These are phyloP conservation scores for Tragelaphus oryx DNA, from an alignment of 2,797 vertebrate genomes.

Conservation along the genomic window DNA sequence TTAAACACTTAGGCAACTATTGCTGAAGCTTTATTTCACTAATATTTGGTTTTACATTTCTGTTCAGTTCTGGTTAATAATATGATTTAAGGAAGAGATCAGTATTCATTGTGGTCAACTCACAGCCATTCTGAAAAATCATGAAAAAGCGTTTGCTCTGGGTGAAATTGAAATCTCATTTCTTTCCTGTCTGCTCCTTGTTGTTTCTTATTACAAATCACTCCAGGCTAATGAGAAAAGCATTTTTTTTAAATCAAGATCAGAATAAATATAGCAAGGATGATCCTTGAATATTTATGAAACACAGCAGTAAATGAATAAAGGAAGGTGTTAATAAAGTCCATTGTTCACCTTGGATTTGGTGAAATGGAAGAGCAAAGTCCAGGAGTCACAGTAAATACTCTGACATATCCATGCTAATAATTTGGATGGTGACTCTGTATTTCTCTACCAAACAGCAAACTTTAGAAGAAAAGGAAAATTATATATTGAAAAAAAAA, in stretches of 20 bases:
- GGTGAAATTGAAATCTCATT: not conserved
- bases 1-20: not conserved
- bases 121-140: not conserved
- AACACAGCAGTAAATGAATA: conserved; percentile 6
- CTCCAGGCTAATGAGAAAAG: not conserved
- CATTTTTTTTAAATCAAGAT: conserved; percentile 24
- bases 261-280: conserved; percentile 44
- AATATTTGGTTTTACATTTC: not conserved
- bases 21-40: not conserved
- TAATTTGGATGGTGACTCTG: conserved; percentile 10
- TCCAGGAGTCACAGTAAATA: not conserved
- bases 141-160: not conserved
- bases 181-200: not conserved
- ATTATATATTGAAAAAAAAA: conserved; percentile 23
- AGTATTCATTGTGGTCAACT: not conserved
- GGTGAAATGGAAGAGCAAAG: not conserved
- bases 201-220: conserved; percentile 3
- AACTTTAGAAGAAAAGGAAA: conserved; percentile 30
- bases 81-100: not conserved
- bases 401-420: conserved; percentile 41
- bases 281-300: conserved; percentile 34
- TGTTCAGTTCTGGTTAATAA: not conserved
- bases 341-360: conserved; percentile 27
- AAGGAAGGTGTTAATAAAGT: conserved; percentile 20
- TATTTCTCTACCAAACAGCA: conserved; percentile 35